Conservation (phyloP, 2,797 vertebrate species). For the Alectoris magna region DNA sequence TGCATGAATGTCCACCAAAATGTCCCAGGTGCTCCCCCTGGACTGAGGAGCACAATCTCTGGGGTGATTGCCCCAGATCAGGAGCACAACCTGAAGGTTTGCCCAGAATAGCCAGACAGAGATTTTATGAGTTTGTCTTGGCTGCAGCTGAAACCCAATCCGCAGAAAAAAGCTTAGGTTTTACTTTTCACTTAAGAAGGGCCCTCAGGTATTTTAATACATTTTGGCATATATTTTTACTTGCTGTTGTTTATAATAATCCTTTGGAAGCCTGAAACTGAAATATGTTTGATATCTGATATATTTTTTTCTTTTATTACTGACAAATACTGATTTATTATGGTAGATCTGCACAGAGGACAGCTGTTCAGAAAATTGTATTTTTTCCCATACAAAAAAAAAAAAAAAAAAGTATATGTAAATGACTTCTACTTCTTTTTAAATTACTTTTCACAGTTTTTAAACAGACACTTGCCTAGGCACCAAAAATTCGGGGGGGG, state of each 20-base stretch:
- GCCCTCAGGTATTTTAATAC: background rate
- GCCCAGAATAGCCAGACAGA: background rate
- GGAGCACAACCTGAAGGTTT: rapidly evolving
- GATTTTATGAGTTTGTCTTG: background rate
- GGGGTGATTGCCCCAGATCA: rapidly evolving
- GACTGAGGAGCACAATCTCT: background rate
- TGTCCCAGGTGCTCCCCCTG: background rate
- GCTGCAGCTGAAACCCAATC: background rate
- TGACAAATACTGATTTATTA: conserved; percentile 30
- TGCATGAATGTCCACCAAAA: background rate
- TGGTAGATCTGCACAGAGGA: background rate
- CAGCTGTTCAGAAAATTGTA: background rate
- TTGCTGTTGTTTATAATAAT: conserved; percentile 27
- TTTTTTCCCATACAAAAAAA: background rate
- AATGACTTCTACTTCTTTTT: background rate
- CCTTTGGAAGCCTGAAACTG: conserved; percentile 15
- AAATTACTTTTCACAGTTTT: background rate
- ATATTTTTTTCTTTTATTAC: background rate
- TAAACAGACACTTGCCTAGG: rapidly evolving
- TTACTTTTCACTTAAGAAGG: conserved; percentile 7
- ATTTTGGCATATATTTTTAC: background rate
- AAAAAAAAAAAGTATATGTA: background rate
- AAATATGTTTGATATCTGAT: conserved; percentile 14
- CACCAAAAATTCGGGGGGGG: background rate
- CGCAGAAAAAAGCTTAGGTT: background rate